A percentile compares a stretch with the other conserved stretches of the same genome.
These are phyloP conservation scores for Odontomachus brunneus DNA, from an alignment of 1,140 invertebrate genomes.

Conservation along the genomic window DNA sequence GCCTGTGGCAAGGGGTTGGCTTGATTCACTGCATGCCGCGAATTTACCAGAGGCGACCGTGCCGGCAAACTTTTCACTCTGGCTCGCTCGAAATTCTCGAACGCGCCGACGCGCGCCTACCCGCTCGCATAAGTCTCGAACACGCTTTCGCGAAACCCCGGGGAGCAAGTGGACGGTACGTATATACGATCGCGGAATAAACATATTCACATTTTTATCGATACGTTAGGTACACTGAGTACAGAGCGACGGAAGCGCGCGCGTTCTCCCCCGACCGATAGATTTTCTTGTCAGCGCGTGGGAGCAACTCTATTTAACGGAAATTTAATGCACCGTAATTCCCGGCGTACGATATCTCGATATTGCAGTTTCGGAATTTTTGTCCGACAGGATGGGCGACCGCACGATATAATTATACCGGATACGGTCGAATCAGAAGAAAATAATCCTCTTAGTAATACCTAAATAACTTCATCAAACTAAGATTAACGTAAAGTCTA, in stretches of 20 bases:
- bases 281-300: background rate
- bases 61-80: constrained; percentile 65
- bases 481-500: too few species aligned
- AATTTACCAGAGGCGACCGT: constrained; percentile 52
- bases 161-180: constrained; percentile 16
- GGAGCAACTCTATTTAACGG: background rate
- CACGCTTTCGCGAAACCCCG: background rate
- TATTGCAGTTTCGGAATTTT: background rate
- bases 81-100: constrained; percentile 35
- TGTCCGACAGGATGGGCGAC: background rate
- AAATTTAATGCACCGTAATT: background rate
- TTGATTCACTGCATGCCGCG: constrained; percentile 54
- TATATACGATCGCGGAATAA: constrained; percentile 41
- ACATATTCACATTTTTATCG: constrained; percentile 60
- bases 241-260: background rate
- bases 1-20: background rate
- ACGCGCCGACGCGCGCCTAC: constrained; percentile 18
- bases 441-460: background rate
- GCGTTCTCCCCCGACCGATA: background rate
- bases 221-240: constrained; percentile 36
- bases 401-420: background rate
- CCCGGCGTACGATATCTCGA: background rate
- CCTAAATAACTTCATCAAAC: background rate
- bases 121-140: constrained; percentile 37
- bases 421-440: background rate